Conservation (phyloP, 2,797 vertebrate genomes). For the Hozukius guyotensis region DNA sequence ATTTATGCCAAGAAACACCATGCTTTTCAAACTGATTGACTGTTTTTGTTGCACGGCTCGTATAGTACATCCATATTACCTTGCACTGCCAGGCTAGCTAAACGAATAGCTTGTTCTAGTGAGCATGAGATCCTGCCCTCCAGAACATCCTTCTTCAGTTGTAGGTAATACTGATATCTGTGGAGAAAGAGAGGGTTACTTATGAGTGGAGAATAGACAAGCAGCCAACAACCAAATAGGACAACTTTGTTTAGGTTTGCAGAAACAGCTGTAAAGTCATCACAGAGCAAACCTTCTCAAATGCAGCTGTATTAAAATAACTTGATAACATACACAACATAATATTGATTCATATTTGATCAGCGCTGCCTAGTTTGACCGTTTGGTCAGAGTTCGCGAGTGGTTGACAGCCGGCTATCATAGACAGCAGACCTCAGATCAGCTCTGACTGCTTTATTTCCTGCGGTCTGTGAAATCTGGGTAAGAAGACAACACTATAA, state of each 20-base stretch:
- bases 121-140: slow-evolving; percentile 95
- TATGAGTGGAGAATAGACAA: background rate
- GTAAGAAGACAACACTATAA: background rate
- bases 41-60: background rate
- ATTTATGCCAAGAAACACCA: background rate
- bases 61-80: slow-evolving; percentile 81
- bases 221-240: background rate
- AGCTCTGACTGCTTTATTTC: too few relatives aligned
- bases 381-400: too few relatives aligned
- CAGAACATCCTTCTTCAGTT: slow-evolving; percentile 97
- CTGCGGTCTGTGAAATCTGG: too few relatives aligned
- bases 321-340: too few relatives aligned
- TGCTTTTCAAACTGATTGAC: background rate
- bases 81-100: slow-evolving; percentile 97
- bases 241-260: background rate
- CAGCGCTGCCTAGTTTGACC: too few relatives aligned
- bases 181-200: slow-evolving; percentile 13
- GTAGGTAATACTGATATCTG: slow-evolving; percentile 99
- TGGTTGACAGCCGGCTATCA: too few relatives aligned
- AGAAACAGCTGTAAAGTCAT: background rate
- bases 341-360: too few relatives aligned
- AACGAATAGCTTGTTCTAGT: slow-evolving; percentile 92
- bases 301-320: background rate
- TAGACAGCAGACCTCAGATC: too few relatives aligned
- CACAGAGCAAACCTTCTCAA: background rate